Evolutionary conservation across 2,113 vertebrate species (phyloP), one percentile per base, ranked within the genome.

Genomic region (Mesitornis unicolor): DNA sequence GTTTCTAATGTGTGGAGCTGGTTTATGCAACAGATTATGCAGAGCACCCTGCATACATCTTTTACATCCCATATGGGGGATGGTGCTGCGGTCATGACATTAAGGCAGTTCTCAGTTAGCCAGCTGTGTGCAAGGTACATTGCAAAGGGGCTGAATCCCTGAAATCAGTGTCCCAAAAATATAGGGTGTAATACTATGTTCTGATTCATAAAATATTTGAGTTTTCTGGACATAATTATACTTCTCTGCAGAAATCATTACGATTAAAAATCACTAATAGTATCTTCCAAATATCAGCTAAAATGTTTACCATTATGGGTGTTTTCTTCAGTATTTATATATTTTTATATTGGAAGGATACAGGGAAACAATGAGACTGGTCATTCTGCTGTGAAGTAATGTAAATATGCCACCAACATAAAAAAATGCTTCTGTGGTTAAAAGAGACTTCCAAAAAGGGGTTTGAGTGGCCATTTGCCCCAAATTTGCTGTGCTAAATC

Each of bases 401-500:
- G 0, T 42, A 20, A 17, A 24, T 35, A 47, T 47, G 29, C 14
- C 21, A 54, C 16, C 29, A 35, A 9, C 63, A 56, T n/a, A 18
- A 77, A 8, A 63, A 77, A 47, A 15, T 48, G 42, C 3, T 48
- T 65, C 17, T 45, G 6, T 0, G 2, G n/a, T 25, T 31, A 42
- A 40, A 48, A 38, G 28, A 78, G 33, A n/a, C 18, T 65, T 73
- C 11, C 3, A 65, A 79, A 64, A 79, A 64, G 22, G 6, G 4
- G 10, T 53, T 42, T 65, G 18, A 65, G 43, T 9, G 11, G 5
- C 3, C 7, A 26, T 71, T 71, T 57, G 8, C 35, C 26, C 35
- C 33, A 40, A 0, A 69, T 4, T 50, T 26, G 10, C 13, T 2
- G 1, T 57, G 13, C 11, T 78, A 42, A 77, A 70, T n/a, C n/a